phyloP scores from a whole-genome alignment of 2,113 vertebrate species.

The Dascyllus trimaculatus region DNA sequence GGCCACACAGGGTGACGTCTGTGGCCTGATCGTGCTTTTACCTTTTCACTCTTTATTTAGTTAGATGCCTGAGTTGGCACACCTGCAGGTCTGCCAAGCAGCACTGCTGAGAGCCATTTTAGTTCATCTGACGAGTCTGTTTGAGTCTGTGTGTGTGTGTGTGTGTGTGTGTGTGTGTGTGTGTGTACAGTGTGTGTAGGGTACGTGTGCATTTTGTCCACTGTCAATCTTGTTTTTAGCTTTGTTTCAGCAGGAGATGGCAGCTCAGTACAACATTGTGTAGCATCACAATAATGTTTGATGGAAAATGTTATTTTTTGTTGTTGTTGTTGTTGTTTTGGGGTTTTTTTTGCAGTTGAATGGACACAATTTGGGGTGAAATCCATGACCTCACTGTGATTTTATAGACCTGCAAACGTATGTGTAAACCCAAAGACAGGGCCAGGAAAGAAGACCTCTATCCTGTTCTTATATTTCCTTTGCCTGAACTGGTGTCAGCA shows the following conservation, averaged over 20 bases:
- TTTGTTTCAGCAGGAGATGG: background rate
- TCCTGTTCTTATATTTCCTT: background rate
- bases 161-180: background rate
- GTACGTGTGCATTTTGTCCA: constrained; percentile 6
- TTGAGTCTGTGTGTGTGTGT: constrained; percentile 40
- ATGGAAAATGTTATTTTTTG: too few relatives aligned
- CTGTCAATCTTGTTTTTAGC: constrained; percentile 27
- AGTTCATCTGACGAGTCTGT: constrained; percentile 28
- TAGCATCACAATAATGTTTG: constrained; percentile 9
- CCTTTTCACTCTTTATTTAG: constrained; percentile 58
- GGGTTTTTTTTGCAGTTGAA: constrained; percentile 2
- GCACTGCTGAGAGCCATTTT: constrained; percentile 52
- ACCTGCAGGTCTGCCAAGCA: constrained; percentile 49
- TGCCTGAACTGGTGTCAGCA: constrained; percentile 8
- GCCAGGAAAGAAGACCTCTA: background rate
- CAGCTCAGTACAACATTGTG: constrained; percentile 9
- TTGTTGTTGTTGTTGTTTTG: too few relatives aligned
- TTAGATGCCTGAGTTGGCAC: constrained; percentile 51
- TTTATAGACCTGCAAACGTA: background rate
- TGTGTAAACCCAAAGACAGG: background rate
- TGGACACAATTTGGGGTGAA: constrained; percentile 28
- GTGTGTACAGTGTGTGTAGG: background rate
- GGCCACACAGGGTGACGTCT: constrained; percentile 43
- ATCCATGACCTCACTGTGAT: background rate
- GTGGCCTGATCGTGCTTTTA: constrained; percentile 44